These are phyloP conservation scores for Gallinago jamesoni DNA, from an alignment of 2,113 vertebrate genomes.

Conservation along the genomic window DNA sequence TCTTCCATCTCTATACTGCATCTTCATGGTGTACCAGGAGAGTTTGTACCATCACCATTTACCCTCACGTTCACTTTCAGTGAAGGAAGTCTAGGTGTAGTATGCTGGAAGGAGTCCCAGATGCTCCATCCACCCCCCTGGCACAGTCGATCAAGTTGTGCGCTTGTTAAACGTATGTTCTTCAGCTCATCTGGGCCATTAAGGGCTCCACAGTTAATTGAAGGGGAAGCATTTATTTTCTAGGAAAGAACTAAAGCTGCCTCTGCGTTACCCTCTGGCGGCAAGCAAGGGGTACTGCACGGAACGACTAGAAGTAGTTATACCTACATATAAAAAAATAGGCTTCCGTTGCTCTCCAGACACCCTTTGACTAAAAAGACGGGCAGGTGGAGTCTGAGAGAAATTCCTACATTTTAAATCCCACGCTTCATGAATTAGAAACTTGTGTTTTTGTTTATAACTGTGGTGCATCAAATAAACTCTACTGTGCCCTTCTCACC, in stretches of 20 bases:
- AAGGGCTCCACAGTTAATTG: not conserved
- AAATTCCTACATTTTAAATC: not conserved
- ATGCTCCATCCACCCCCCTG: not conserved
- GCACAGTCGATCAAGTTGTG: not conserved
- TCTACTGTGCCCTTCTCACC: not conserved
- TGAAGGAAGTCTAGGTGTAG: not conserved
- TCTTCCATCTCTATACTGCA: not conserved
- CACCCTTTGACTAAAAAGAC: not conserved
- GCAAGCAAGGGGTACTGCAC: not conserved
- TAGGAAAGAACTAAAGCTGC: not conserved
- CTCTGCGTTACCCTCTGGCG: not conserved
- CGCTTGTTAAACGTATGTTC: not conserved
- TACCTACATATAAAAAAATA: accelerated
- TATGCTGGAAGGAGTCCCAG: not conserved
- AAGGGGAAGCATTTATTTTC: not conserved
- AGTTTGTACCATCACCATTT: not conserved
- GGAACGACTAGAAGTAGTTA: too few species aligned
- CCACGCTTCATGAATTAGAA: not conserved
- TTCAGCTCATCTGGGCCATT: not conserved
- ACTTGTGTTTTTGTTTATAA: not conserved
- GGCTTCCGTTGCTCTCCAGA: not conserved
- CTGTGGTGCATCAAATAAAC: not conserved
- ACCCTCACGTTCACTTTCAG: not conserved
- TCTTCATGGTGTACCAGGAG: accelerated
- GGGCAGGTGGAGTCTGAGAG: not conserved